These are phyloP conservation scores for Limnephilus auricula DNA, from an alignment of 2,888 invertebrate genomes.

Conservation along the genomic window DNA sequence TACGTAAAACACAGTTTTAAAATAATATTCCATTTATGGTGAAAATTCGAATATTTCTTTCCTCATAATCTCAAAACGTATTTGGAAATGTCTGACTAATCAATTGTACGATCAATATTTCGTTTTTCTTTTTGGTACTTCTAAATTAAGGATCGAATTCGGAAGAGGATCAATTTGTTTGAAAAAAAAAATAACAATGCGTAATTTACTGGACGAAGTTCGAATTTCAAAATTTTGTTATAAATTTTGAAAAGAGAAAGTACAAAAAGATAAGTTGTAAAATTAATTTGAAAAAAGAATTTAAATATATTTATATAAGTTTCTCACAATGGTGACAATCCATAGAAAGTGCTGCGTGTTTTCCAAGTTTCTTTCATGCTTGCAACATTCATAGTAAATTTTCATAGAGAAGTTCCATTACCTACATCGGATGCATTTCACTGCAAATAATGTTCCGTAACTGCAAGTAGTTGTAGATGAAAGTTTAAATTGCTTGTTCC, in stretches of 20 bases:
- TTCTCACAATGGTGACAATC: background rate
- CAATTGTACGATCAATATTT: too few relatives aligned
- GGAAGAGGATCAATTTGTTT: background rate
- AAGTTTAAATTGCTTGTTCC: slow-evolving; percentile 2
- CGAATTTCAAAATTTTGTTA: too few relatives aligned
- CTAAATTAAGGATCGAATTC: background rate
- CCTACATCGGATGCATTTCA: background rate
- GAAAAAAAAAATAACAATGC: too few relatives aligned
- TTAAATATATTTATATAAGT: background rate
- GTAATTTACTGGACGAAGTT: too few relatives aligned
- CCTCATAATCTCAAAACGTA: too few relatives aligned
- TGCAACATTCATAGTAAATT: background rate
- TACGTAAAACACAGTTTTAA: too few relatives aligned
- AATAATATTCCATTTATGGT: too few relatives aligned
- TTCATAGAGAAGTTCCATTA: background rate
- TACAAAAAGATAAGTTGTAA: too few relatives aligned
- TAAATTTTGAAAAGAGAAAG: too few relatives aligned
- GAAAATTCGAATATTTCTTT: too few relatives aligned
- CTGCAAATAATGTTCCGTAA: background rate
- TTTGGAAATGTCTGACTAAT: too few relatives aligned
- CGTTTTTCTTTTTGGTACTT: background rate
- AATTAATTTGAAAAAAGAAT: too few relatives aligned
- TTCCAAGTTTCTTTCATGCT: background rate
- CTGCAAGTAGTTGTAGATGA: background rate
- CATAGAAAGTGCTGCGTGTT: background rate